A percentile compares a stretch with the other conserved stretches of the same genome.
Evolutionary conservation across 2,888 invertebrate species (phyloP).

Genomic region (Pachycephus smyrnensis): DNA sequence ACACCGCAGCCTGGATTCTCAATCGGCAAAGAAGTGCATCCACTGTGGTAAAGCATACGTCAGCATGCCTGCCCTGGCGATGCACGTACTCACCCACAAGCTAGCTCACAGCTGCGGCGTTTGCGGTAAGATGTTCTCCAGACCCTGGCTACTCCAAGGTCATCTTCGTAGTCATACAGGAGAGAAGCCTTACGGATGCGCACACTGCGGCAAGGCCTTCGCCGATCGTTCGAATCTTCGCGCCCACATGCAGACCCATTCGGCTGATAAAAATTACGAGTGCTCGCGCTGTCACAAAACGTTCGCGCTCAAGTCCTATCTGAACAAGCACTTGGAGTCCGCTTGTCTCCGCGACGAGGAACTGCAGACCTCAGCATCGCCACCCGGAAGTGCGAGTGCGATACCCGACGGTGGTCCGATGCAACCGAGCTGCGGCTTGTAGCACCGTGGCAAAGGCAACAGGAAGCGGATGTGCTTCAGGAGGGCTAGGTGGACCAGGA

Average conservation of each 20-base stretch:
- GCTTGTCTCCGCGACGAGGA: constrained; percentile 81
- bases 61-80: constrained; percentile 97
- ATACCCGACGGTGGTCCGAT: not conserved
- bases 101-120: constrained; percentile 92
- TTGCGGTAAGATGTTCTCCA: constrained; percentile 94
- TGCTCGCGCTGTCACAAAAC: constrained; percentile 90
- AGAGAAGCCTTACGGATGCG: constrained; percentile 94
- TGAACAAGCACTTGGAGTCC: constrained; percentile 95
- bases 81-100: constrained; percentile 94
- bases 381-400: constrained; percentile 1
- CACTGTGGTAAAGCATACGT: constrained; percentile 99
- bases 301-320: constrained; percentile 94
- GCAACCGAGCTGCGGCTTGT: constrained; percentile 12
- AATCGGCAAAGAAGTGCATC: constrained; percentile 93
- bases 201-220: constrained; percentile 94
- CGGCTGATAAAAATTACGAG: constrained; percentile 89
- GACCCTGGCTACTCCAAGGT: constrained; percentile 95
- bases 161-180: constrained; percentile 92
- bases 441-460: constrained; percentile 12
- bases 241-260: constrained; percentile 96
- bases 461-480: not conserved
- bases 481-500: constrained; percentile 10
- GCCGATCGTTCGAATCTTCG: constrained; percentile 94
- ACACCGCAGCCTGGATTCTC: constrained; percentile 87
- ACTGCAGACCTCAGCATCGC: constrained; percentile 36